Base-by-base conservation (phyloP, 2,113 vertebrate genomes). In the Aspiorhynchus laticeps region DNA sequence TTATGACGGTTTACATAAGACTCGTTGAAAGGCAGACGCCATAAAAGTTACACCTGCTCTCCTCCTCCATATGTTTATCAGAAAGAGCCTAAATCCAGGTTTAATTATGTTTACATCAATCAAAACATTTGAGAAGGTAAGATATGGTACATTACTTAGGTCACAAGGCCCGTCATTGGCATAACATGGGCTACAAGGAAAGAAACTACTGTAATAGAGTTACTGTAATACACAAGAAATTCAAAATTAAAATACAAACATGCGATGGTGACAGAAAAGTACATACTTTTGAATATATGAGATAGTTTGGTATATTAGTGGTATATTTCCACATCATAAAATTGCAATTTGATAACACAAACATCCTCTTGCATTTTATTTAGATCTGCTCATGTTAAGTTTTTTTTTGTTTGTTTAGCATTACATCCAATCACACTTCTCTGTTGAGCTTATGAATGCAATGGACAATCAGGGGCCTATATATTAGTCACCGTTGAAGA, bases 11-110 rank as follows among this genome's bases (percentile, higher is more conserved):
- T 84, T 84, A 75, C 48, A 84, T 41, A 41, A 5, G 69, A 56
- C 11, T n/a, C 3, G 83, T 41, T 31, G 33, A 84, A 59, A 38
- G 7, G 31, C 15, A 84, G 67, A 41, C 7, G 48, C 31, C 21
- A 74, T 84, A 84, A 56, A 83, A 38, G 12, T 84, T 41, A 24
- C 83, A 84, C 83, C 48, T 84, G 83, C 43, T 84, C 48, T 38
- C 6, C 78, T 4, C 43, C 12, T 48, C 46, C 46, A 48, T 48
- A 48, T 14, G 46, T 48, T 48, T 48, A 48, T 14, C 46, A 48
- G 46, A 48, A 48, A 48, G 11, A 48, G 12, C 46, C 46, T 48
- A 48, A 48, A 48, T 48, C 3, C 67, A 75, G 33, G 19, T 74
- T 74, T 74, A 74, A 56, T 84, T 59, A 59, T 74, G 31, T 84